Evolutionary conservation across 2,888 invertebrate genomes (phyloP).

Genomic region (Microplitis manilae): DNA sequence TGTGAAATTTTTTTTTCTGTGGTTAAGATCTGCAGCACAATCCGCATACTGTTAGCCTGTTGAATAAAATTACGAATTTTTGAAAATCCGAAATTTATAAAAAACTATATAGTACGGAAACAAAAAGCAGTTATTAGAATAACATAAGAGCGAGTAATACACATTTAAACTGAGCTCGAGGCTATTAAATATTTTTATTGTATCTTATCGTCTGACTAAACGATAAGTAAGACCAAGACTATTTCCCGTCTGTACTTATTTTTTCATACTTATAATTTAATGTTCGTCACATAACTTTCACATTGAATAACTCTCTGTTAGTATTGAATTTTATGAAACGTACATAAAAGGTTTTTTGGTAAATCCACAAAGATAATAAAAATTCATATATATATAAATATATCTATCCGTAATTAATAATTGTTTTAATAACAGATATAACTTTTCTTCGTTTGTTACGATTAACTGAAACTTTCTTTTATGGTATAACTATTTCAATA

Average conservation of each 20-base stretch:
- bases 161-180: background rate
- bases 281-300: constrained; percentile 1
- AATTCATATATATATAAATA: background rate
- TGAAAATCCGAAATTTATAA: no score
- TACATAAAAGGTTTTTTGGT: background rate
- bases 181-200: background rate
- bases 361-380: background rate
- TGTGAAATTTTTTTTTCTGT: no score
- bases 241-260: background rate
- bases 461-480: constrained; percentile 14
- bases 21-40: no score
- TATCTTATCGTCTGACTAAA: background rate
- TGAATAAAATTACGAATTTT: no score
- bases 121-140: no score
- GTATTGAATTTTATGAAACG: constrained; percentile 1
- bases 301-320: background rate
- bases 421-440: constrained; percentile 6
- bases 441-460: background rate
- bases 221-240: background rate
- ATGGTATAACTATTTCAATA: constrained; percentile 24
- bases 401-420: constrained; percentile 2
- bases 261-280: constrained; percentile 1
- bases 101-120: no score
- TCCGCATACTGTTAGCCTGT: no score
- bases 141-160: background rate